Percentiles rank a stretch among this genome's conserved stretches.
Evolutionary conservation across 1,140 invertebrate species (phyloP).

Genomic region (Holotrichia oblita): DNA sequence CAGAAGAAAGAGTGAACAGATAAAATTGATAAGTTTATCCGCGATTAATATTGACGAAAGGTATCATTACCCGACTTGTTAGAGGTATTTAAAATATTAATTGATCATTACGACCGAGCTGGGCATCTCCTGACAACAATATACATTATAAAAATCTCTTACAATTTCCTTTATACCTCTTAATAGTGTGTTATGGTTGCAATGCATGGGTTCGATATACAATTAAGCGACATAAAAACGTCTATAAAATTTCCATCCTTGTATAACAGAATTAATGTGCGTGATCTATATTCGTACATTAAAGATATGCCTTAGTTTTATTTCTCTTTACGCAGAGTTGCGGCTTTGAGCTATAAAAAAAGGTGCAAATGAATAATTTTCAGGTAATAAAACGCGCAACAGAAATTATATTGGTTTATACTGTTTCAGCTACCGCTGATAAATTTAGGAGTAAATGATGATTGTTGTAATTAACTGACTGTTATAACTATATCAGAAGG

Average conservation of each 20-base stretch:
- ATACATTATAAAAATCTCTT: conserved; percentile 38
- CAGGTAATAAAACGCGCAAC: not conserved
- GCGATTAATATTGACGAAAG: conserved; percentile 40
- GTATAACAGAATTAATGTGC: conserved; percentile 32
- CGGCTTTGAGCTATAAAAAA: not conserved
- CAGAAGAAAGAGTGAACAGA: conserved; percentile 25
- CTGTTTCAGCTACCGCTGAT: too few relatives aligned
- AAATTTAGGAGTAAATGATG: too few relatives aligned
- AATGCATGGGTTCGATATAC: conserved; percentile 33
- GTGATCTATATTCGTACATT: conserved; percentile 17
- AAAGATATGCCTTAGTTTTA: not conserved
- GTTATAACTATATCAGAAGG: too few relatives aligned
- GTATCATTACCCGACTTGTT: conserved; percentile 36
- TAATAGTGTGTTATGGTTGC: conserved; percentile 39
- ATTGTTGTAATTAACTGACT: too few relatives aligned
- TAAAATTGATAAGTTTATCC: conserved; percentile 40
- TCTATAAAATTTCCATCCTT: conserved; percentile 33
- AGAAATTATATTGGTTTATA: not conserved
- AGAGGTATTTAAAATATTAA: conserved; percentile 40
- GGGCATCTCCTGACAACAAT: conserved; percentile 38
- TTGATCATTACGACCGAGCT: conserved; percentile 39
- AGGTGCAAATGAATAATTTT: not conserved
- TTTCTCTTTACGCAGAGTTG: not conserved
- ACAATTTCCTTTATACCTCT: conserved; percentile 40
- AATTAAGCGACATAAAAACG: conserved; percentile 39